Percentiles rank a stretch among this genome's conserved stretches.
phyloP scores from a whole-genome alignment of 2,113 vertebrate genomes.

The Laticauda laticaudata region DNA sequence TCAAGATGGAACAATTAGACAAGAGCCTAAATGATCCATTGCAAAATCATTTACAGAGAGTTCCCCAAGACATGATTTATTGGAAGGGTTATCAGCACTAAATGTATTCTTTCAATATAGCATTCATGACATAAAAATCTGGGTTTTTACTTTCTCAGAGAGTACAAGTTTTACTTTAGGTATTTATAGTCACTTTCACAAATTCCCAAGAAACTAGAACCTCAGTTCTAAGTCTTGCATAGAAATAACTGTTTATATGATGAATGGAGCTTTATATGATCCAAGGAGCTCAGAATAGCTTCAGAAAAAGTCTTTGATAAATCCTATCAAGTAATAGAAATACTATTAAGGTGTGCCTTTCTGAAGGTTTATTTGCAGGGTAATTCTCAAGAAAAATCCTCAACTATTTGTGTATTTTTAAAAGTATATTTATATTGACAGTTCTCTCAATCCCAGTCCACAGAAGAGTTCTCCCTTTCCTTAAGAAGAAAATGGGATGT shows the following conservation, averaged over 20 bases:
- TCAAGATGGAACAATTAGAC: neutral
- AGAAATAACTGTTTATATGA: constrained; percentile 42
- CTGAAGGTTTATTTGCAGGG: constrained; percentile 16
- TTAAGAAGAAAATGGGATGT: neutral
- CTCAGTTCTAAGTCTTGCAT: constrained; percentile 11
- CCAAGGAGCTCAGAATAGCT: neutral
- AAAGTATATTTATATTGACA: constrained; percentile 62
- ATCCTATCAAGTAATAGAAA: constrained; percentile 39
- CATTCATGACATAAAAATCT: constrained; percentile 51
- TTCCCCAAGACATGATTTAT: neutral
- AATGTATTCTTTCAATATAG: constrained; percentile 36
- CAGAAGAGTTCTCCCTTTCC: too few relatives aligned
- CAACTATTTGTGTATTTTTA: constrained; percentile 36
- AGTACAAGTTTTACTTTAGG: neutral
- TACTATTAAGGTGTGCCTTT: constrained; percentile 15
- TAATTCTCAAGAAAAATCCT: constrained; percentile 16
- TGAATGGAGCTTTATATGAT: too few relatives aligned
- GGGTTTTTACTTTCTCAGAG: neutral
- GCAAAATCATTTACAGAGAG: neutral
- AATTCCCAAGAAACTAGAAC: neutral
- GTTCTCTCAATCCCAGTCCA: neutral
- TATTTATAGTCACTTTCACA: neutral
- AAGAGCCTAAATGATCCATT: neutral
- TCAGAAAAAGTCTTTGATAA: constrained; percentile 45
- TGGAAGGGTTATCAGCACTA: neutral